phyloP scores from a whole-genome alignment of 2,888 invertebrate species.

The Aradus depressus region DNA sequence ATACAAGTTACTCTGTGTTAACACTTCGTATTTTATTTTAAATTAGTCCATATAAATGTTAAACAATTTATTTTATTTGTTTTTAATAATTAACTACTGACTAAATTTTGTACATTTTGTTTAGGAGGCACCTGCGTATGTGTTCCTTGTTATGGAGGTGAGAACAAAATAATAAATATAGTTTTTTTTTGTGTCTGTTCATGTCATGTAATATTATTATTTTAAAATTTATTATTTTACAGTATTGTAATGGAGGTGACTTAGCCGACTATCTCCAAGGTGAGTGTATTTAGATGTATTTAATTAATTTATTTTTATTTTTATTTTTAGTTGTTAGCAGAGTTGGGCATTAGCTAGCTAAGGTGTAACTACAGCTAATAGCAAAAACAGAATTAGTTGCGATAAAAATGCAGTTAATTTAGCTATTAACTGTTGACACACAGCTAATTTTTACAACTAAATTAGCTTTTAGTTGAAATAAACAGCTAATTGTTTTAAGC shows the following conservation, averaged over 20 bases:
- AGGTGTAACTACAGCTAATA: too few relatives aligned
- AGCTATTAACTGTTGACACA: too few relatives aligned
- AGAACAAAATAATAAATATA: constrained; percentile 35
- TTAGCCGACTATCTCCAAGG: constrained; percentile 90
- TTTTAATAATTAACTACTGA: background rate
- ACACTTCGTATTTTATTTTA: background rate
- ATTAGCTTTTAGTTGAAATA: too few relatives aligned
- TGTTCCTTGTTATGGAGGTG: constrained; percentile 98
- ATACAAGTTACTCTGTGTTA: background rate
- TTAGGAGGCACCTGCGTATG: constrained; percentile 82
- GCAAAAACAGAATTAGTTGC: too few relatives aligned
- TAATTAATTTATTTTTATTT: constrained; percentile 1
- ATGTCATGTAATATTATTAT: background rate
- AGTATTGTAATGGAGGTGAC: constrained; percentile 99
- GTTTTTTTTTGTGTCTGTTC: background rate
- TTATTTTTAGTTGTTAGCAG: constrained; percentile 2
- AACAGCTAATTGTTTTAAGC: too few relatives aligned
- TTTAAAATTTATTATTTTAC: constrained; percentile 36
- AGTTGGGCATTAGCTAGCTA: too few relatives aligned
- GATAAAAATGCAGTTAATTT: too few relatives aligned
- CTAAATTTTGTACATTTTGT: constrained; percentile 31
- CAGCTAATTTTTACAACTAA: too few relatives aligned
- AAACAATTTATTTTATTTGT: constrained; percentile 14
- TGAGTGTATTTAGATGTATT: constrained; percentile 34
- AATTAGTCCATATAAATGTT: constrained; percentile 13